Percentiles rank a stretch among this genome's conserved stretches.
Conservation (phyloP, 2,113 vertebrate genomes). For the Cyprinodon brontotheroides region DNA sequence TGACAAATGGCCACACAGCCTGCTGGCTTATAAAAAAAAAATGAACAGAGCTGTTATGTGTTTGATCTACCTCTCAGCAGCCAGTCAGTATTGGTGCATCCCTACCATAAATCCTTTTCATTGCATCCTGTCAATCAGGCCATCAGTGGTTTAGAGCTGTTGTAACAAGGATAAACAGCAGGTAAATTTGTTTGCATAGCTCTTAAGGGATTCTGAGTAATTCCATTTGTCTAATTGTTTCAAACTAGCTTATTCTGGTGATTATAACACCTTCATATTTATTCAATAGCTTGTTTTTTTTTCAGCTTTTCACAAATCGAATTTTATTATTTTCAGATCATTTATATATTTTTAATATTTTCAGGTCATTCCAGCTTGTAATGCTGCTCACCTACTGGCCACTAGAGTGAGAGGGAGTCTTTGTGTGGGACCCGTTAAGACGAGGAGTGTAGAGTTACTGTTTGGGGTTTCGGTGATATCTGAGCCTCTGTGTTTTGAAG, state of each 20-base stretch:
- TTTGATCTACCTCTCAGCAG: background rate
- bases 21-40: background rate
- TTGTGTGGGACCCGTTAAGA: conserved; percentile 58
- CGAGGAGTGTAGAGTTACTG: conserved; percentile 70
- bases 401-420: conserved; percentile 21
- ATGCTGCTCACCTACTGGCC: conserved; percentile 15
- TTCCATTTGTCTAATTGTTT: background rate
- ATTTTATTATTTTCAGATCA: background rate
- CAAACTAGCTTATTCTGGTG: background rate
- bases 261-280: background rate
- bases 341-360: too few species aligned
- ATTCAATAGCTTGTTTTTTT: background rate
- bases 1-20: too few species aligned
- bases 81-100: background rate
- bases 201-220: background rate
- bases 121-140: background rate
- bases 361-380: background rate
- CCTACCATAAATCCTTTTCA: background rate
- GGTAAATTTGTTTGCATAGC: background rate
- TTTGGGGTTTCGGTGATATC: conserved; percentile 70
- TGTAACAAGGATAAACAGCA: background rate
- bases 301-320: background rate
- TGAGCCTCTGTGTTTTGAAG: conserved; percentile 75
- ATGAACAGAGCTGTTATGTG: background rate
- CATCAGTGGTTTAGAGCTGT: background rate